These are phyloP conservation scores for Drosophila crucigera DNA, from an alignment of 2,888 invertebrate genomes.

Conservation along the genomic window DNA sequence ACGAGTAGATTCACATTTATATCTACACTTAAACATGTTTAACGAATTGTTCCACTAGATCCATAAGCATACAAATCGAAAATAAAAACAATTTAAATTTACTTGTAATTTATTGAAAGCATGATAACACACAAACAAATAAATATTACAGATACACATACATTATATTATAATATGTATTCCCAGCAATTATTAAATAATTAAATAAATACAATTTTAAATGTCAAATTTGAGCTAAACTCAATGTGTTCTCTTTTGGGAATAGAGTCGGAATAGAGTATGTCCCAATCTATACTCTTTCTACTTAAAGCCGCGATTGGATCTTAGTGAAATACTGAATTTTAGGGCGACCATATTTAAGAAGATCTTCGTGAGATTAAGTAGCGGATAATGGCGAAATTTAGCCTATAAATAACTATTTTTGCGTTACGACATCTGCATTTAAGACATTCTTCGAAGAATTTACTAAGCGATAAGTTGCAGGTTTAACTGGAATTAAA, in stretches of 20 bases:
- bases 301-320: neutral
- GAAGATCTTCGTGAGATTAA: neutral
- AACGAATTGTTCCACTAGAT: conserved; percentile 76
- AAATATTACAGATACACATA: conserved; percentile 43
- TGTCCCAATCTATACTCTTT: neutral
- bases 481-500: neutral
- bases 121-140: conserved; percentile 50
- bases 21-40: conserved; percentile 56
- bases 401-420: neutral
- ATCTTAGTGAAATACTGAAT: neutral
- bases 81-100: conserved; percentile 64
- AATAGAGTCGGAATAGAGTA: neutral
- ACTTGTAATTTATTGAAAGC: conserved; percentile 77
- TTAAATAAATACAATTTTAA: conserved; percentile 83
- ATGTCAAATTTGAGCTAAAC: conserved; percentile 69
- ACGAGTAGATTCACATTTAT: conserved; percentile 41
- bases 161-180: conserved; percentile 69
- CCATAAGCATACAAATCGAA: conserved; percentile 53
- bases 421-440: neutral
- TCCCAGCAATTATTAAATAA: conserved; percentile 81
- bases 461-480: neutral
- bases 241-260: conserved; percentile 19
- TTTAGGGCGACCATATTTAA: neutral
- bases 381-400: neutral
- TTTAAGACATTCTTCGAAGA: neutral